Base-by-base conservation (phyloP, 2,113 vertebrate genomes). In the Neotoma lepida region DNA sequence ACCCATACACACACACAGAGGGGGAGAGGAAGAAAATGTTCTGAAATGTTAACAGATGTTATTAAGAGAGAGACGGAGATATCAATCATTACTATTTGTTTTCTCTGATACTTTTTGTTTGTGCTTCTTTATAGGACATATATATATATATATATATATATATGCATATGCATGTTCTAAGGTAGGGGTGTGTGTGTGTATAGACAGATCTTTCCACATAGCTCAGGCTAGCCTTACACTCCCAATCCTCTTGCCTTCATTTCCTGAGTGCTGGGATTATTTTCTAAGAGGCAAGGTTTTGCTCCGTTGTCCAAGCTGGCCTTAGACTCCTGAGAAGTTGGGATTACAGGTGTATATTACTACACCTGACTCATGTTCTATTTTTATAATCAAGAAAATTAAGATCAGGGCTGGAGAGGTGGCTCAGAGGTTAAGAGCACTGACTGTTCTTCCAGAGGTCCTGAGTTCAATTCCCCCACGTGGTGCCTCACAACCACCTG, bases 41-140 rank as follows among this genome's bases (percentile, higher is more conserved):
- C 58, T 93, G 35, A 58, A 95, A 93, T n/a, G 6, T 71, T 54
- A 95, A 71, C 0, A 44, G 33, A 77, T 22, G 4, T 26, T 90
- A 90, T 66, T 96, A 64, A 35, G 56, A 46, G 28, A 33, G 22
- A 44, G 26, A 80, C 49, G 22, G 22, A 54, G 20, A 41, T 39
- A 85, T 84, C 68, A 91, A 15, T 33, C 9, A 68, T 88, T 71
- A 92, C 17, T 63, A 77, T 73, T 90, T 91, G 88, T 89, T 91
- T 64, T 33, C 87, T 49, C 64, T 70, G 89, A 77, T 22, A 88
- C 28, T 58, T 92, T 82, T 58, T 85, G 58, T 81, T 35, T 82
- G 54, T 58, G 78, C 73, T 88, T 61, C 44, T 73, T 81, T n/a
- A 61, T 17, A 73, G 7, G 24, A 17, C 28, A 90, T 64, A 30